These are phyloP conservation scores for Zhuqinia jingwanae DNA, from an alignment of 2,888 invertebrate genomes.

Conservation along the genomic window DNA sequence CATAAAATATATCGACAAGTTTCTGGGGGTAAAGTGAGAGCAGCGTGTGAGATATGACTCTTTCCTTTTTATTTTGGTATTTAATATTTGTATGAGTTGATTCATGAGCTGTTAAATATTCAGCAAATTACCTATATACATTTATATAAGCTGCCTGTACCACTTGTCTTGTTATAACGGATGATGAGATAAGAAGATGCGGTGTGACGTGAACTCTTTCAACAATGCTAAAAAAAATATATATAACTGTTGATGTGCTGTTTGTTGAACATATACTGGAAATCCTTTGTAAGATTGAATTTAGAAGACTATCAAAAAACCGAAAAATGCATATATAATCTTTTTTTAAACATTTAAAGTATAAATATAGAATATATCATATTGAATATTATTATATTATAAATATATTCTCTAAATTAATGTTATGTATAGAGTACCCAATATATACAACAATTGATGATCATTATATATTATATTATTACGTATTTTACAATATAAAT, in stretches of 20 bases:
- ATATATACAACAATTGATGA: slow-evolving; percentile 55
- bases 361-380: slow-evolving; percentile 21
- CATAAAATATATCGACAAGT: not conserved
- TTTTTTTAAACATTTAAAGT: slow-evolving; percentile 49
- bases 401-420: not conserved
- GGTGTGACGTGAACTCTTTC: slow-evolving; percentile 52
- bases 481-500: slow-evolving; percentile 17
- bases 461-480: slow-evolving; percentile 47
- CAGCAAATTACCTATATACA: not conserved
- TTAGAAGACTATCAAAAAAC: slow-evolving; percentile 67
- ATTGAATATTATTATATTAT: not conserved
- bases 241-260: slow-evolving; percentile 35
- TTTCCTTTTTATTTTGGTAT: slow-evolving; percentile 37
- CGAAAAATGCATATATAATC: slow-evolving; percentile 55
- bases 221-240: slow-evolving; percentile 43
- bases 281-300: slow-evolving; percentile 71
- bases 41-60: not conserved
- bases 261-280: slow-evolving; percentile 69
- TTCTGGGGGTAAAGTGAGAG: slow-evolving; percentile 6
- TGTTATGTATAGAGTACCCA: slow-evolving; percentile 53
- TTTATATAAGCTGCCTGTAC: not conserved
- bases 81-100: slow-evolving; percentile 4
- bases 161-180: not conserved
- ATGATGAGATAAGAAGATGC: slow-evolving; percentile 13
- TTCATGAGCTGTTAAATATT: slow-evolving; percentile 31